Evolutionary conservation across 1,140 invertebrate species (phyloP).

Genomic region (Aphis craccivora): DNA sequence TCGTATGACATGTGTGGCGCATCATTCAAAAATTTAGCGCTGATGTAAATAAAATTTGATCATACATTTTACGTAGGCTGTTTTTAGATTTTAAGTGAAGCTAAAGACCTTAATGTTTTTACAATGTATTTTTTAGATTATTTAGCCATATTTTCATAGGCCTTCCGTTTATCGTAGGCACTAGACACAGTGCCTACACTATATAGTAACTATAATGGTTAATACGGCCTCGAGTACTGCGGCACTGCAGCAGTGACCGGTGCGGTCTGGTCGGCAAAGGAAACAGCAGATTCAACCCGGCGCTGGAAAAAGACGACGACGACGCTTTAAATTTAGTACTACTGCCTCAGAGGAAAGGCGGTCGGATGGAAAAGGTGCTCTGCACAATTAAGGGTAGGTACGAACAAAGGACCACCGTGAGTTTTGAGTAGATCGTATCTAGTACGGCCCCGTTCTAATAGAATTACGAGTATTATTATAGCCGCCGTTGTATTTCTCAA

Average conservation of each 20-base stretch:
- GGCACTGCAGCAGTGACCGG: constrained; percentile 74
- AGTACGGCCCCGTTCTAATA: not conserved
- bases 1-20: too few species aligned
- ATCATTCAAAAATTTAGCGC: too few species aligned
- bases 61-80: too few species aligned
- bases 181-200: too few species aligned
- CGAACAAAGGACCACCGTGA: constrained; percentile 43
- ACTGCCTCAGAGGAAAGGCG: constrained; percentile 46
- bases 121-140: too few species aligned
- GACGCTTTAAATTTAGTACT: not conserved
- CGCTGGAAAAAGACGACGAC: constrained; percentile 87
- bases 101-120: too few species aligned
- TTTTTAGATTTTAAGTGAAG: too few species aligned
- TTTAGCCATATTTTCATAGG: too few species aligned
- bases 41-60: too few species aligned
- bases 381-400: constrained; percentile 38
- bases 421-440: constrained; percentile 41
- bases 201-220: too few species aligned
- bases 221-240: too few species aligned
- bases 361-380: constrained; percentile 14
- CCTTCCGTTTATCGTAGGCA: too few species aligned
- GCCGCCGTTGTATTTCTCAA: not conserved
- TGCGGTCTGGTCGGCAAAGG: constrained; percentile 78
- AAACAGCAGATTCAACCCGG: constrained; percentile 94
- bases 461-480: constrained; percentile 13